Percentiles rank a stretch among this genome's conserved stretches.
Evolutionary conservation across 2,888 invertebrate genomes (phyloP).

Genomic region (Caenorhabditis macrosperma): DNA sequence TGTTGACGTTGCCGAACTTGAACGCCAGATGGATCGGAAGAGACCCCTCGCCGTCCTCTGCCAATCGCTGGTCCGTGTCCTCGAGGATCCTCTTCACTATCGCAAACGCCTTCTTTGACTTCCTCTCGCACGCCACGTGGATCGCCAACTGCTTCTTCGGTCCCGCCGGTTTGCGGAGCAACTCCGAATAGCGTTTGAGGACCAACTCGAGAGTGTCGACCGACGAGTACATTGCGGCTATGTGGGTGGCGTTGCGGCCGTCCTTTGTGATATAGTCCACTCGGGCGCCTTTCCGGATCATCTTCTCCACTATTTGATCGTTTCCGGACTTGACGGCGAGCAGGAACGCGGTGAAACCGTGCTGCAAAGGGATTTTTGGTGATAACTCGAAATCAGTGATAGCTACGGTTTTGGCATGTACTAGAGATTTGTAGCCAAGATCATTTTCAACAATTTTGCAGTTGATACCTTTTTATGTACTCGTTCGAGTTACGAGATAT

Average conservation of each 20-base stretch:
- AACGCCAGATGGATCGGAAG: constrained; percentile 77
- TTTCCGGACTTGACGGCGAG: constrained; percentile 82
- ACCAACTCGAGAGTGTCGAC: constrained; percentile 95
- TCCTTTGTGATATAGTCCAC: constrained; percentile 83
- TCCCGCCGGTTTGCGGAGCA: constrained; percentile 89
- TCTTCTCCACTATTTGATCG: constrained; percentile 80
- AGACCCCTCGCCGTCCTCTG: constrained; percentile 71
- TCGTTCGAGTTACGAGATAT: no score
- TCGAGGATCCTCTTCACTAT: constrained; percentile 90
- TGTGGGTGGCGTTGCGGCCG: constrained; percentile 94
- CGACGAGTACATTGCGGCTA: constrained; percentile 93
- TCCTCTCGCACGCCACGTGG: constrained; percentile 93
- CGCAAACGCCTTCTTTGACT: constrained; percentile 92
- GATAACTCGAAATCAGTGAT: not conserved
- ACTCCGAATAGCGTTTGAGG: constrained; percentile 86
- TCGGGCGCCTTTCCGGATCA: constrained; percentile 81
- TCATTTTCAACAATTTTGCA: no score
- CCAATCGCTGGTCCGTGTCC: constrained; percentile 91
- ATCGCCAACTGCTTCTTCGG: constrained; percentile 93
- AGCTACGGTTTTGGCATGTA: no score
- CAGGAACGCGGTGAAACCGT: constrained; percentile 81
- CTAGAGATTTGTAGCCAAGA: no score
- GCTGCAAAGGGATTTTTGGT: constrained; percentile 67
- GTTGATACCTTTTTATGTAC: no score
- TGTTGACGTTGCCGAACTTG: constrained; percentile 91